Conservation (phyloP, 1,140 invertebrate species). For the Platorchestia sp. region DNA sequence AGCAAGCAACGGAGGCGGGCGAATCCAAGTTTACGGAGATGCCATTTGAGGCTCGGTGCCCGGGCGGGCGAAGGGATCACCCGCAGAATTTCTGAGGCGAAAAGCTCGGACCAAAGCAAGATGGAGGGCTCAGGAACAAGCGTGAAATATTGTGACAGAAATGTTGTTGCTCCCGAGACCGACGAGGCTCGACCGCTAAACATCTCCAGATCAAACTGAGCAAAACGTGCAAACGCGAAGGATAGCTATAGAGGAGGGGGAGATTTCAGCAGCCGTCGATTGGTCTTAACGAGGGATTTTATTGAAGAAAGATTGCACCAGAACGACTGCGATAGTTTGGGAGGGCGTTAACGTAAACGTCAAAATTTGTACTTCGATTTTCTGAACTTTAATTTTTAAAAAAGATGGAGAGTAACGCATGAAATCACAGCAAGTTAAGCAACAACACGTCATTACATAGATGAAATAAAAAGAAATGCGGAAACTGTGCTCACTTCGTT, state of each 20-base stretch:
- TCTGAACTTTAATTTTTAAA: not conserved
- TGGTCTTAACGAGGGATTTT: not conserved
- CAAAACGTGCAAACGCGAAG: not conserved
- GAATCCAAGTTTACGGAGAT: not conserved
- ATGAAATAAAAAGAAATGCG: too few species aligned
- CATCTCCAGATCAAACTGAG: not conserved
- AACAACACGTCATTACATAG: too few species aligned
- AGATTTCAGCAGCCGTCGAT: not conserved
- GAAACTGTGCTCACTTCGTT: too few species aligned
- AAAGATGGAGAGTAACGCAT: too few species aligned
- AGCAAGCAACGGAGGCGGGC: not conserved
- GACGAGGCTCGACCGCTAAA: not conserved
- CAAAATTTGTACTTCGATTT: not conserved
- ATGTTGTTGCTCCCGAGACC: conserved; percentile 26
- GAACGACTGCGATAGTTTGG: not conserved
- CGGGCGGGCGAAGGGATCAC: not conserved
- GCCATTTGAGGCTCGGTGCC: conserved; percentile 13
- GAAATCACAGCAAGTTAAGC: too few species aligned
- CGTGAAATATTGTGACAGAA: conserved; percentile 55
- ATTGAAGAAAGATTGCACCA: not conserved
- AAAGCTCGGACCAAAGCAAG: conserved; percentile 49
- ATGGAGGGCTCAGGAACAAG: conserved; percentile 30
- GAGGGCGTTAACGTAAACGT: not conserved
- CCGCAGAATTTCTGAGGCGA: conserved; percentile 31
- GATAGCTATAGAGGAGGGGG: not conserved